Conservation (phyloP, 2,113 vertebrate species). For the Petromus typicus region DNA sequence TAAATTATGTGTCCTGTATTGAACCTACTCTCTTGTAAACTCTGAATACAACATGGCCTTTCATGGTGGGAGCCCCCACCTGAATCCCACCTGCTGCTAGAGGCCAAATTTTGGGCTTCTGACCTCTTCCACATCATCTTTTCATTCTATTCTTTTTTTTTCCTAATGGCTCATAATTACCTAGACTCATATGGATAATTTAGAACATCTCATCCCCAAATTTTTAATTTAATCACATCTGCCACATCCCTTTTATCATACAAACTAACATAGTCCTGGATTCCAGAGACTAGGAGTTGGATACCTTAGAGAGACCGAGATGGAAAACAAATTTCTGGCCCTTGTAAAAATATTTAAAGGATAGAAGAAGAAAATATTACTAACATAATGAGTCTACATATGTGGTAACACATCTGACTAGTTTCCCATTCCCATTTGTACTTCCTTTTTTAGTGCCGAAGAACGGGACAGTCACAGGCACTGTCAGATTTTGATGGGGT, state of each 20-base stretch:
- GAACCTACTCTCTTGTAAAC: no score
- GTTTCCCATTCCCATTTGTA: not conserved
- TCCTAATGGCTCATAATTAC: not conserved
- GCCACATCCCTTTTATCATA: not conserved
- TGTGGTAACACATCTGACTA: not conserved
- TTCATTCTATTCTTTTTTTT: not conserved
- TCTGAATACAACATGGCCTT: not conserved
- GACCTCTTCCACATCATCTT: accelerated
- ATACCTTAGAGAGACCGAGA: not conserved
- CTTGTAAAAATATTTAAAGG: not conserved
- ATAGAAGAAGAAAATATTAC: not conserved
- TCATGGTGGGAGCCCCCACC: not conserved
- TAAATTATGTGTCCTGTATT: no score
- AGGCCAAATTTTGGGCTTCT: not conserved
- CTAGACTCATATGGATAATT: no score
- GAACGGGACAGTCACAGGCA: not conserved
- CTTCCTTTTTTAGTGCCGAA: not conserved
- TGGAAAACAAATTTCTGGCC: not conserved
- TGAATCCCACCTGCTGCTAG: not conserved
- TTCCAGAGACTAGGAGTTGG: not conserved
- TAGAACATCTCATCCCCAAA: not conserved
- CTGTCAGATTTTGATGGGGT: not conserved
- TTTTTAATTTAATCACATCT: not conserved
- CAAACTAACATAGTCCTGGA: not conserved
- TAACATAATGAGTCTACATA: not conserved